Conservation (phyloP, 2,113 vertebrate genomes). For the human (Homo sapiens) region DNA sequence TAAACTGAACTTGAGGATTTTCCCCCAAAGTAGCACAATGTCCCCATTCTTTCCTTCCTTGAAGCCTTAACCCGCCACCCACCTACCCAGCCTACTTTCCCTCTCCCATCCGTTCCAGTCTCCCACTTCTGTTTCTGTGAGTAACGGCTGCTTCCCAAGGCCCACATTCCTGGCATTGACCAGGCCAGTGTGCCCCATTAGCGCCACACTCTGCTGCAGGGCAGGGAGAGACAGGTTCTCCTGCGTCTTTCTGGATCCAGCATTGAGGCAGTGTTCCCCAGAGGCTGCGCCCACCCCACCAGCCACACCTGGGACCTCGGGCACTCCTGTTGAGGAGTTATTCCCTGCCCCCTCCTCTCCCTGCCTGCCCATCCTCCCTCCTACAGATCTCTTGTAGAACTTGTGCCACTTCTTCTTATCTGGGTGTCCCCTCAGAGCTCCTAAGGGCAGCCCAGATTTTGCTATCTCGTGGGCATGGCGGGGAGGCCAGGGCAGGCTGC, state of each 20-base stretch:
- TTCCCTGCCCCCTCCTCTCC: background rate
- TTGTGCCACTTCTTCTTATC: background rate
- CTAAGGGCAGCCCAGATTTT: background rate
- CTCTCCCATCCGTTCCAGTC: background rate
- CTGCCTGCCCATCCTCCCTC: background rate
- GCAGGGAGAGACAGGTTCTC: background rate
- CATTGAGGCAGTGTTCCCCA: background rate
- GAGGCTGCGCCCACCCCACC: background rate
- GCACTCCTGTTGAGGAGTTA: rapidly evolving
- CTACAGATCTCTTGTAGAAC: background rate
- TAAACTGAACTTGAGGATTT: constrained; percentile 57
- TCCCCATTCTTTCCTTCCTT: constrained; percentile 76
- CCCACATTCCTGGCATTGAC: background rate
- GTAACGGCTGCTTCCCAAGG: constrained; percentile 10
- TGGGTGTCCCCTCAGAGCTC: background rate
- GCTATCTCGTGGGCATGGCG: background rate
- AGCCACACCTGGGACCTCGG: background rate
- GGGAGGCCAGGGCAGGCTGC: background rate
- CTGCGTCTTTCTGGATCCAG: background rate
- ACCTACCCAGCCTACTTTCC: background rate
- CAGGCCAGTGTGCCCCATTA: background rate
- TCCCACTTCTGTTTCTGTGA: background rate
- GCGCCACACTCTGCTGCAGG: background rate
- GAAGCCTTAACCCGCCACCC: background rate
- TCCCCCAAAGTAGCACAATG: constrained; percentile 76